Conservation (phyloP, 64 coral and sea anemone species). For the Pocillopora verrucosa region DNA sequence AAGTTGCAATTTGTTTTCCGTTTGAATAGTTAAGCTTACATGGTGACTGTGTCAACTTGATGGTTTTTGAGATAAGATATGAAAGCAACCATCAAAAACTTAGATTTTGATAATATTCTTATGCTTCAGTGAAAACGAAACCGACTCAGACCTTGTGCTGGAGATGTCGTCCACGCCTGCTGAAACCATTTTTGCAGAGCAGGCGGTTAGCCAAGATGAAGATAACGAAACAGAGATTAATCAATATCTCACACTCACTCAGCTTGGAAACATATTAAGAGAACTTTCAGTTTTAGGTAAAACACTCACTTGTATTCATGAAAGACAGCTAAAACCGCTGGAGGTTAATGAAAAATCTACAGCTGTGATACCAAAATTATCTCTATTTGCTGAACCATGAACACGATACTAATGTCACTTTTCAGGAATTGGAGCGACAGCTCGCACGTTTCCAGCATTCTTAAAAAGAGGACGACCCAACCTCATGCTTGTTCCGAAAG, state of each 20-base stretch:
- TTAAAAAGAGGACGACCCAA: constrained; percentile 76
- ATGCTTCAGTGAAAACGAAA: not conserved
- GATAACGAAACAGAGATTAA: constrained; percentile 34
- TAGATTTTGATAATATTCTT: not conserved
- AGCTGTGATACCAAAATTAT: too few relatives aligned
- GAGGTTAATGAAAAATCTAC: not conserved
- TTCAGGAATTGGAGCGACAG: constrained; percentile 27
- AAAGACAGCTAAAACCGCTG: too few relatives aligned
- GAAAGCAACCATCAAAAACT: too few relatives aligned
- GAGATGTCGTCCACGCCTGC: not conserved
- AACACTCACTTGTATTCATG: not conserved
- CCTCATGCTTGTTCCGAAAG: constrained; percentile 81
- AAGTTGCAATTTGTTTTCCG: too few relatives aligned
- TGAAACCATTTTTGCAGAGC: not conserved
- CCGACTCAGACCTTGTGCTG: not conserved
- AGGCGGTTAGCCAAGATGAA: not conserved
- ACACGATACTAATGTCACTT: not conserved
- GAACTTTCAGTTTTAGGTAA: constrained; percentile 49
- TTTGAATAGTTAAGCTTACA: too few relatives aligned
- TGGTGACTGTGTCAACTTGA: too few relatives aligned
- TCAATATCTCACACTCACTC: constrained; percentile 54
- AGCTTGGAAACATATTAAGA: constrained; percentile 57
- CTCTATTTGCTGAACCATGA: too few relatives aligned
- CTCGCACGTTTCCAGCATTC: constrained; percentile 60
- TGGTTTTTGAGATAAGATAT: too few relatives aligned